These are phyloP conservation scores for Chlorops oryzae DNA, from an alignment of 1,140 invertebrate species.

Conservation along the genomic window DNA sequence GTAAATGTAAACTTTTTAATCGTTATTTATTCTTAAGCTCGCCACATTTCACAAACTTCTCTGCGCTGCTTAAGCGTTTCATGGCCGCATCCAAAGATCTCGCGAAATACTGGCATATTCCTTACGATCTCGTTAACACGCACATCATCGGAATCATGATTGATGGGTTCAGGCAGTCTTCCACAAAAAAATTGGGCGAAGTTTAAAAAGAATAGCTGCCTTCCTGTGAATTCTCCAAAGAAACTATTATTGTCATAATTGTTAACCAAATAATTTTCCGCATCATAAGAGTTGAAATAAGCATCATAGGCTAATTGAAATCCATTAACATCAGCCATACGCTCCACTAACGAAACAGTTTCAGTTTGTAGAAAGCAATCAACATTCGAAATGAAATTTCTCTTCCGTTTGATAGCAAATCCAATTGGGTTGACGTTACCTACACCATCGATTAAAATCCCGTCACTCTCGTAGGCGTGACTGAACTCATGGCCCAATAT, in stretches of 20 bases:
- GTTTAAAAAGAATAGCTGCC: conserved; percentile 28
- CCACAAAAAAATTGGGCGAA: conserved; percentile 42
- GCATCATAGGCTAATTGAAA: conserved; percentile 33
- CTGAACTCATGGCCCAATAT: conserved; percentile 30
- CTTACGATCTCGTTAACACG: conserved; percentile 28
- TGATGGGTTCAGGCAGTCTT: conserved; percentile 23
- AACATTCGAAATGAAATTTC: conserved; percentile 13
- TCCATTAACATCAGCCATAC: conserved; percentile 34
- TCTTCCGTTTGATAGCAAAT: conserved; percentile 14
- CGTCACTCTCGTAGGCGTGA: conserved; percentile 33
- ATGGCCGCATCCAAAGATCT: not conserved
- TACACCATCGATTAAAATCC: conserved; percentile 22
- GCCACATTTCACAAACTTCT: conserved; percentile 2
- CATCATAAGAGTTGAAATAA: conserved; percentile 18
- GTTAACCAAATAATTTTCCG: conserved; percentile 1
- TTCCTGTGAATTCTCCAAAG: conserved; percentile 12
- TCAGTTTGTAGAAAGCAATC: conserved; percentile 14
- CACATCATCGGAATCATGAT: conserved; percentile 32
- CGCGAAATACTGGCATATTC: conserved; percentile 31
- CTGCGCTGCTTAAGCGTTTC: not conserved
- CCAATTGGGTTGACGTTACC: conserved; percentile 30
- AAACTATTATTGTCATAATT: too few relatives aligned
- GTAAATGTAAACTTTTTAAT: too few relatives aligned
- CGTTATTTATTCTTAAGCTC: too few relatives aligned
- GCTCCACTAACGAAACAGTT: conserved; percentile 26